A percentile compares a stretch with the other conserved stretches of the same genome.
Evolutionary conservation across 2,888 invertebrate species (phyloP).

Genomic region (Eupithecia inturbata): DNA sequence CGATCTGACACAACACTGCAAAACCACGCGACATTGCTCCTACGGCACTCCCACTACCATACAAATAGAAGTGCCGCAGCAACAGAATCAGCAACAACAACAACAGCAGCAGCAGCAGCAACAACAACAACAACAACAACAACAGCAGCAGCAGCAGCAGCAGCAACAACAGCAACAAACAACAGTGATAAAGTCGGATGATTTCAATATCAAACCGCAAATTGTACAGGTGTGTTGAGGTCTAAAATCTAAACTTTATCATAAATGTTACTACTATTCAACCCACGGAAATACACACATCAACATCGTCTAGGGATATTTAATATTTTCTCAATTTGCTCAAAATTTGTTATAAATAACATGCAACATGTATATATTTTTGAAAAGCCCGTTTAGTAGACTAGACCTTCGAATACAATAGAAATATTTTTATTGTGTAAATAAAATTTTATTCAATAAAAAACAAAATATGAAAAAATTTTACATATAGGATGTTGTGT

Average conservation of each 20-base stretch:
- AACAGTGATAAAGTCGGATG: slow-evolving; percentile 65
- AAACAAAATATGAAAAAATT: no score
- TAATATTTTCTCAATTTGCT: no score
- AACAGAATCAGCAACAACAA: slow-evolving; percentile 62
- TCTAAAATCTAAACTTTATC: neutral
- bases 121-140: slow-evolving; percentile 58
- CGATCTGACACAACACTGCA: slow-evolving; percentile 88
- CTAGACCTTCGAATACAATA: no score
- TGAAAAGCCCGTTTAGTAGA: no score
- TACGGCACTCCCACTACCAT: slow-evolving; percentile 49
- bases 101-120: slow-evolving; percentile 58
- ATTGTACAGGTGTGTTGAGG: slow-evolving; percentile 67
- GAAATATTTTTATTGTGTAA: no score
- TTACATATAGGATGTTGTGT: no score
- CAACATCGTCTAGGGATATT: no score
- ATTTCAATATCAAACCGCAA: slow-evolving; percentile 57
- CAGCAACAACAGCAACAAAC: slow-evolving; percentile 58
- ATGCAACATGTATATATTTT: no score
- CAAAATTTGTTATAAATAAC: no score
- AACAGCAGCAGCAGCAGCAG: slow-evolving; percentile 61
- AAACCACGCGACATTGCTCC: slow-evolving; percentile 80
- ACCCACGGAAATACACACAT: no score
- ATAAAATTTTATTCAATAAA: no score
- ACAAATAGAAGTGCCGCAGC: slow-evolving; percentile 68
- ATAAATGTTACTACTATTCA: no score